A percentile compares a stretch with the other conserved stretches of the same genome.
Evolutionary conservation across 37 sponge, comb jelly and placozoan genomes (phyloP).

Genomic region (Petrosia ficiformis): DNA sequence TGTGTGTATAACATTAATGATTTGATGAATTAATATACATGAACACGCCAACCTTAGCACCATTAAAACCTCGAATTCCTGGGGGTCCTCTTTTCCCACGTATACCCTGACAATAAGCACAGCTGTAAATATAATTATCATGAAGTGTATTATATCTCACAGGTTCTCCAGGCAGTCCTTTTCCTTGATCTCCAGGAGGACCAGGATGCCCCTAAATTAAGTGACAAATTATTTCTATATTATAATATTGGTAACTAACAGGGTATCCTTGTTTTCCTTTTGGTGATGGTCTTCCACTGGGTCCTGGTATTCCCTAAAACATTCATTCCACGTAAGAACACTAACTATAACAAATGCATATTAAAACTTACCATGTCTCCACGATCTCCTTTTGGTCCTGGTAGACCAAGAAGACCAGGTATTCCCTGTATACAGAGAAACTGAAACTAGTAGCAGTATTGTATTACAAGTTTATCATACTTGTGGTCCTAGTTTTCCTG

Average conservation of each 20-base stretch:
- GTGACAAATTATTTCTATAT: too few relatives aligned
- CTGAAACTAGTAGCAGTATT: too few relatives aligned
- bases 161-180: too few relatives aligned
- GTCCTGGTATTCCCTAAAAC: slow-evolving; percentile 37
- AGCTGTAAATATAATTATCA: too few relatives aligned
- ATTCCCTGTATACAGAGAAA: not conserved
- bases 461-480: too few relatives aligned
- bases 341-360: not conserved
- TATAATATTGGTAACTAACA: slow-evolving; percentile 27
- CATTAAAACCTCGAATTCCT: too few relatives aligned
- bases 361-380: slow-evolving; percentile 21
- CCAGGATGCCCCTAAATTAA: too few relatives aligned
- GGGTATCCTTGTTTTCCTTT: slow-evolving; percentile 41
- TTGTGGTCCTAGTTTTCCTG: slow-evolving; percentile 33
- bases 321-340: not conserved
- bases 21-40: not conserved
- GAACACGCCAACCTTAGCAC: not conserved
- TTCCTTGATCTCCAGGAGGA: too few relatives aligned
- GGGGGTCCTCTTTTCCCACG: too few relatives aligned
- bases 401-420: slow-evolving; percentile 1
- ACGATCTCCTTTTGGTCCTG: slow-evolving; percentile 27
- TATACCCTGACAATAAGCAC: too few relatives aligned
- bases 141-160: too few relatives aligned
- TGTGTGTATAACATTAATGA: not conserved
- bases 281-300: slow-evolving; percentile 30